Conservation (phyloP, 2,797 vertebrate genomes). For the Esox lucius region DNA sequence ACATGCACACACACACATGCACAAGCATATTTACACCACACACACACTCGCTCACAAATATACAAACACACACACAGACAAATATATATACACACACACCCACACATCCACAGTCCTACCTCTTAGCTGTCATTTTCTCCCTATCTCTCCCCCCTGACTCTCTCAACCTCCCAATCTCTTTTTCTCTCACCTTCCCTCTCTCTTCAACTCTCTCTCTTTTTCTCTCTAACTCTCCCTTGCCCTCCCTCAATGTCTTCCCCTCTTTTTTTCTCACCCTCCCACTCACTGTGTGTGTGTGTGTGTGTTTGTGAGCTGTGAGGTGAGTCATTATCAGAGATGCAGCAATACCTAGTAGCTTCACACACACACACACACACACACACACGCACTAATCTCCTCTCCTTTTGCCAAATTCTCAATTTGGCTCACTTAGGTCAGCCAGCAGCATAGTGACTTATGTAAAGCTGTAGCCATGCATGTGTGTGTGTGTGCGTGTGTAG, state of each 20-base stretch:
- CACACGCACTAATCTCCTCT: neutral
- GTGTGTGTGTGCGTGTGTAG: neutral
- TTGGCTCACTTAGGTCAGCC: constrained; percentile 66
- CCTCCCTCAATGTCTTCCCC: no score
- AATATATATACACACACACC: constrained; percentile 17
- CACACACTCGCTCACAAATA: constrained; percentile 20
- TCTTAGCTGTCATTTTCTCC: constrained; percentile 62
- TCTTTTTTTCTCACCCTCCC: no score
- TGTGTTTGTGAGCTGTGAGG: constrained; percentile 68
- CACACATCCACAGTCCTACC: constrained; percentile 55
- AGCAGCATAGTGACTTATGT: constrained; percentile 58
- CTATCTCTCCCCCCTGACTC: no score
- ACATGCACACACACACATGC: constrained; percentile 15
- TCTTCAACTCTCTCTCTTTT: no score
- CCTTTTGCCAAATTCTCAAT: constrained; percentile 49
- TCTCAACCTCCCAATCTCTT: no score
- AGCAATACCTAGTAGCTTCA: constrained; percentile 61
- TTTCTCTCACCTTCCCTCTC: no score
- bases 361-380: no score
- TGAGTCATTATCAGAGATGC: constrained; percentile 75
- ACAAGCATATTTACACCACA: constrained; percentile 13
- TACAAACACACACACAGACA: constrained; percentile 52
- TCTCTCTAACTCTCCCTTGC: no score
- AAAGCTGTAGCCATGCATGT: constrained; percentile 47
- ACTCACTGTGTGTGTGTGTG: no score